These are phyloP conservation scores for Drymonia ruficornis DNA, from an alignment of 2,888 invertebrate genomes.

Conservation along the genomic window DNA sequence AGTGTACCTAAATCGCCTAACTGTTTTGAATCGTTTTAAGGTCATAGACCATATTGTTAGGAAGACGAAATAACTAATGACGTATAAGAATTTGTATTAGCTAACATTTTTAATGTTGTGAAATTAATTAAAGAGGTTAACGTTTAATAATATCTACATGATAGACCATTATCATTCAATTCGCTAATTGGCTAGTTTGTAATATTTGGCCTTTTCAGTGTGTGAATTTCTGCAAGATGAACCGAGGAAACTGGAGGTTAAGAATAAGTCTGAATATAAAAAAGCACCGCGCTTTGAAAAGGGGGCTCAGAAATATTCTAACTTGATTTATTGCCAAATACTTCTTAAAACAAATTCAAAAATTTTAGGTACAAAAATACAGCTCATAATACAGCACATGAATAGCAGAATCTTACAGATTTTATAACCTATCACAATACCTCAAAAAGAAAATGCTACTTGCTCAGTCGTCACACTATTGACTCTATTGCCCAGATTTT, in stretches of 20 bases:
- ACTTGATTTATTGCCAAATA: too few relatives aligned
- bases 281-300: too few relatives aligned
- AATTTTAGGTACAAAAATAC: too few relatives aligned
- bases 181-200: background rate
- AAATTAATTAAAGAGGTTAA: constrained; percentile 1
- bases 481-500: too few relatives aligned
- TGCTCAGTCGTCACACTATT: background rate
- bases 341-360: too few relatives aligned
- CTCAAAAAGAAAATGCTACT: background rate
- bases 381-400: too few relatives aligned
- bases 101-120: constrained; percentile 4
- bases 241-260: background rate
- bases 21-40: background rate
- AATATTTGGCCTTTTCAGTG: background rate
- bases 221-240: background rate
- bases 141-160: background rate
- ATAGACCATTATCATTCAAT: background rate
- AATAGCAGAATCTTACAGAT: too few relatives aligned
- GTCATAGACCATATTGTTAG: background rate
- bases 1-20: background rate
- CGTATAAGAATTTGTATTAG: background rate
- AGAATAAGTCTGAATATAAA: too few relatives aligned
- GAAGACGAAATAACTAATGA: background rate
- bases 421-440: too few relatives aligned
- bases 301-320: too few relatives aligned